Evolutionary conservation across 2,113 vertebrate genomes (phyloP), one percentile per base, ranked within the genome.

Genomic region (Catharus fuscescens): DNA sequence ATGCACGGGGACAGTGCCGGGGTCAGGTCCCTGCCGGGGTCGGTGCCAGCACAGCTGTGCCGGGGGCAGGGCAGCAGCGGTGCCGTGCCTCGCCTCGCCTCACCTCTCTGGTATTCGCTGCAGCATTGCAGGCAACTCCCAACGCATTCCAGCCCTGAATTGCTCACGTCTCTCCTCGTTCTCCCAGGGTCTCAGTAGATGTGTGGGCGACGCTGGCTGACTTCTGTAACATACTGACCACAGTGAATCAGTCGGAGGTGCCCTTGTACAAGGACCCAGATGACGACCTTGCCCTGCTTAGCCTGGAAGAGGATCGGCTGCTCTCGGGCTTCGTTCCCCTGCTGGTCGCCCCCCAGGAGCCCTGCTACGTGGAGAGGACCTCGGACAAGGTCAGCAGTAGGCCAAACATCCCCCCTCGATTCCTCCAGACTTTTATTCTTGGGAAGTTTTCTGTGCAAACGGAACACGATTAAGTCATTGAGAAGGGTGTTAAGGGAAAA

Each of bases 401-500:
- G 98, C 96, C 97, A 98, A 95, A 97, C 81, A 92, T 96, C 97
- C 96, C 96, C 95, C 94, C 95, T 96, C 52, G 52, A 88, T 97
- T 97, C 96, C 96, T 98, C 96, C 95, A 97, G 96, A 97, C 97
- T 98, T 98, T 97, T 98, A 98, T 99, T 98, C 98, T 99, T 99
- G 98, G 98, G 99, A 99, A 99, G 98, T 98, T 98, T 99, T 98
- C 96, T 97, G 97, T 98, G 95, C 98, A 98, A 99, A 98, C 97
- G 96, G 98, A 99, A 98, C 98, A 98, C 97, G 98, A 99, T 99
- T 98, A 99, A 99, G 99, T 99, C 98, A 99, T 99, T 98, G 98
- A 98, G 97, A 97, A 98, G 98, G 98, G 98, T 99, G 99, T 99
- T 99, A 98, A 99, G 99, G 99, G 99, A 99, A 99, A 99, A 99